phyloP scores from a whole-genome alignment of 2,888 invertebrate species.

The Dolichomitus sp. region DNA sequence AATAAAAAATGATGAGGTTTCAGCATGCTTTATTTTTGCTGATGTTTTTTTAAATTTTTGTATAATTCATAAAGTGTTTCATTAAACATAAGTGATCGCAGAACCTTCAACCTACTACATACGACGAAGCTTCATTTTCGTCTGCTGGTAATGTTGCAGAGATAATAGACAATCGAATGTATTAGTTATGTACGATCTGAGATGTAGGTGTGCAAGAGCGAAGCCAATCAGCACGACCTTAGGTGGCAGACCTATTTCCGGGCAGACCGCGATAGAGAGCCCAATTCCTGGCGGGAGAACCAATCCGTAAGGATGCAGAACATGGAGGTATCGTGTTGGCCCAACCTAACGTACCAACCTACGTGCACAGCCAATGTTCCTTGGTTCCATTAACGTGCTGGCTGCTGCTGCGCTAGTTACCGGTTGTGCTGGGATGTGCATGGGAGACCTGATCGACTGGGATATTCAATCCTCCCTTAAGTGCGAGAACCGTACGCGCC shows the following conservation, averaged over 20 bases:
- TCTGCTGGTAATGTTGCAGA: not conserved
- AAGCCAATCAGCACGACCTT: constrained; percentile 2
- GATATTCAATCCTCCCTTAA: constrained; percentile 56
- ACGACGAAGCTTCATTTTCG: not conserved
- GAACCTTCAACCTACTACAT: not conserved
- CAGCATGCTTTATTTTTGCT: no score
- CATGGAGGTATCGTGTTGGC: constrained; percentile 31
- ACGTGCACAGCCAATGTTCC: constrained; percentile 12
- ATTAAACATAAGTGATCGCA: not conserved
- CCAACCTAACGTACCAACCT: not conserved
- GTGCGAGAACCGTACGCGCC: constrained; percentile 50
- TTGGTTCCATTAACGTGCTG: constrained; percentile 43
- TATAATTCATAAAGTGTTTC: no score
- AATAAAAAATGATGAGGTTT: no score
- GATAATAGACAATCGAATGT: not conserved
- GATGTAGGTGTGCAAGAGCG: not conserved
- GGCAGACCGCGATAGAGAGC: constrained; percentile 6
- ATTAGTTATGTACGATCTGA: not conserved
- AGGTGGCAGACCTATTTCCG: constrained; percentile 32
- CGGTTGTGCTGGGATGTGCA: constrained; percentile 12
- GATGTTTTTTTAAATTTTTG: no score
- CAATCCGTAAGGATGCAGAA: constrained; percentile 35
- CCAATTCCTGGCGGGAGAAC: constrained; percentile 26
- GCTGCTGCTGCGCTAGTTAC: constrained; percentile 18
- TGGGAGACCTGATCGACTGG: constrained; percentile 29